A percentile compares a stretch with the other conserved stretches of the same genome.
These are phyloP conservation scores for Ophthalmolycus amberensis DNA, from an alignment of 2,113 vertebrate genomes.

Conservation along the genomic window DNA sequence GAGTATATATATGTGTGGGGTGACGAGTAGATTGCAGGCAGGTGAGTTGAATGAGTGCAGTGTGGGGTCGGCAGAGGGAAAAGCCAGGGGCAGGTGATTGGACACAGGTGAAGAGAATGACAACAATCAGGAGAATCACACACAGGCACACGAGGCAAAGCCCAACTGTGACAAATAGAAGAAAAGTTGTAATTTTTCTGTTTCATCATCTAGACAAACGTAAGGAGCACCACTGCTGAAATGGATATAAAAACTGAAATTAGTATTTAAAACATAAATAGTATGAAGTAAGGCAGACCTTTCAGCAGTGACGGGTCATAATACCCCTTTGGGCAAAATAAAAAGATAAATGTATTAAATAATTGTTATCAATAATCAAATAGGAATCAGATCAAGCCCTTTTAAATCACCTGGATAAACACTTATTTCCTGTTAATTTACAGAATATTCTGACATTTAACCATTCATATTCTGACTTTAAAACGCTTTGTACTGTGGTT, in stretches of 20 bases:
- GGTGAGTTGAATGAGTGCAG: no score
- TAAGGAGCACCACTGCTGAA: neutral
- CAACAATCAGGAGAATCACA: no score
- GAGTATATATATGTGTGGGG: no score
- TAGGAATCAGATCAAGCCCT: neutral
- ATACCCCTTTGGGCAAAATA: neutral
- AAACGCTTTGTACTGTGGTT: constrained; percentile 18
- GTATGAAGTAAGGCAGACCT: neutral
- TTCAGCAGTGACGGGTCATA: neutral
- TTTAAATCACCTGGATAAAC: neutral
- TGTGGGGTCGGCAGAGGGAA: no score
- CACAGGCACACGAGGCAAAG: no score
- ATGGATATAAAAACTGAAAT: neutral
- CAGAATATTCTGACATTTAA: constrained; percentile 6
- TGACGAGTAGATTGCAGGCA: no score
- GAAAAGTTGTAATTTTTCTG: neutral
- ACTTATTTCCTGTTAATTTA: neutral
- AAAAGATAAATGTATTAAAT: neutral
- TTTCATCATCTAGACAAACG: neutral
- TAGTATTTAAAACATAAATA: neutral
- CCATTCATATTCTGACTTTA: constrained; percentile 4
- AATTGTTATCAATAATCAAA: neutral
- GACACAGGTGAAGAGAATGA: no score
- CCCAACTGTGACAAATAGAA: no score
- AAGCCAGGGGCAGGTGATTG: no score